These are phyloP conservation scores for Microplitis mediator DNA, from an alignment of 1,140 invertebrate species.

Conservation along the genomic window DNA sequence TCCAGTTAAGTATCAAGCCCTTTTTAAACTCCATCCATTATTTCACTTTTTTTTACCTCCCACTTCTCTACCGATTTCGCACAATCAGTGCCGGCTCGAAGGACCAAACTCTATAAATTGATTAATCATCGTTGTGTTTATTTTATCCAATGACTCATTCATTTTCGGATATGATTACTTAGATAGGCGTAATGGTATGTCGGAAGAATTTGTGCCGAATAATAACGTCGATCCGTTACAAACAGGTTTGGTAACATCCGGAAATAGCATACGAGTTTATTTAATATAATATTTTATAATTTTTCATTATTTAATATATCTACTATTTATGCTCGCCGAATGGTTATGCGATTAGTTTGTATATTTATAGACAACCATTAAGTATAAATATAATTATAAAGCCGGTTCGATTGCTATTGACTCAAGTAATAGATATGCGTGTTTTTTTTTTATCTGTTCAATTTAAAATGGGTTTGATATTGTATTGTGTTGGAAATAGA, in stretches of 20 bases:
- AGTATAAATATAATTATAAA: no score
- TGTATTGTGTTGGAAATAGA: no score
- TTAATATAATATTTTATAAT: neutral
- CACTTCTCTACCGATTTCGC: no score
- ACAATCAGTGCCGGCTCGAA: no score
- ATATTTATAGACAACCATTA: neutral
- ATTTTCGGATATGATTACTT: neutral
- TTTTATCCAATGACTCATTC: neutral
- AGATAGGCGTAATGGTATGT: neutral
- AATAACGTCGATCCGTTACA: neutral
- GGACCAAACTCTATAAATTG: no score
- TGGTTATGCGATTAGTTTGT: neutral
- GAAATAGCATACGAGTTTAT: neutral
- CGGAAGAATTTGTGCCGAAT: neutral
- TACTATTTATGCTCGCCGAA: neutral
- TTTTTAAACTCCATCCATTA: slow-evolving; percentile 35
- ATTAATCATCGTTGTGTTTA: no score
- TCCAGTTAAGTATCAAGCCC: slow-evolving; percentile 3
- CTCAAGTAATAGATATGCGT: no score
- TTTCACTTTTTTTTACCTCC: no score
- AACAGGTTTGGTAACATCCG: slow-evolving; percentile 6
- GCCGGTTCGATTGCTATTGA: no score
- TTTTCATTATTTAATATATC: neutral
- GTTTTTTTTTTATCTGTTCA: no score
- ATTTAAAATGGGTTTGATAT: no score